phyloP scores from a whole-genome alignment of 1,140 invertebrate species.

The Notospermus geniculatus region DNA sequence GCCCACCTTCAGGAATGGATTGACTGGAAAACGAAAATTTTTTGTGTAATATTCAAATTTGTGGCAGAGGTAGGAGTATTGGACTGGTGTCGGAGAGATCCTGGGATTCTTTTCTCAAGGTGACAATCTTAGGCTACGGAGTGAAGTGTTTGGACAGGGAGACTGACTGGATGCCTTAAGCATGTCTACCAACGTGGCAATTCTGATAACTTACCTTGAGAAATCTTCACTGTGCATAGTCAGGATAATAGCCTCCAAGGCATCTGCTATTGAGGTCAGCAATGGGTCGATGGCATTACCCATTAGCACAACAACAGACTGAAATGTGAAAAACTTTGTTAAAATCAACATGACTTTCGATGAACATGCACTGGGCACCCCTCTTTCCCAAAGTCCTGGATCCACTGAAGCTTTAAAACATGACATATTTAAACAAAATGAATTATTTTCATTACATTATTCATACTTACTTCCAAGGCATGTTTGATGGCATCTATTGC shows the following conservation, averaged over 20 bases:
- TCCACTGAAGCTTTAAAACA: too few relatives aligned
- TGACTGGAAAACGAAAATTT: slow-evolving; percentile 23
- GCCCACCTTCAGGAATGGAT: slow-evolving; percentile 27
- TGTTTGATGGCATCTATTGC: slow-evolving; percentile 1
- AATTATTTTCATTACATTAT: too few relatives aligned
- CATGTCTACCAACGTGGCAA: too few relatives aligned
- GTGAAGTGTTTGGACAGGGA: too few relatives aligned
- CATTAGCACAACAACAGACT: slow-evolving; percentile 53
- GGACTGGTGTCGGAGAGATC: too few relatives aligned
- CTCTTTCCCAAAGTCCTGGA: too few relatives aligned
- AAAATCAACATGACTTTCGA: slow-evolving; percentile 23
- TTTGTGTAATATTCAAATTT: too few relatives aligned
- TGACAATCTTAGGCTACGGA: too few relatives aligned
- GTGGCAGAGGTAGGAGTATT: too few relatives aligned
- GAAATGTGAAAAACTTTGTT: slow-evolving; percentile 15
- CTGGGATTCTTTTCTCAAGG: too few relatives aligned
- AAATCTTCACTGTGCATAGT: slow-evolving; percentile 90
- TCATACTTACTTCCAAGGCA: slow-evolving; percentile 8
- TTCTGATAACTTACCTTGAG: slow-evolving; percentile 63
- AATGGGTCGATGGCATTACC: slow-evolving; percentile 70
- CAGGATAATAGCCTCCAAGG: slow-evolving; percentile 84
- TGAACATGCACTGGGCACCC: slow-evolving; percentile 23
- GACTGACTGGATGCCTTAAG: too few relatives aligned
- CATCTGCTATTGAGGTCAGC: slow-evolving; percentile 75
- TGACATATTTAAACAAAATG: too few relatives aligned